Percentiles rank a stretch among this genome's conserved stretches.
These are phyloP conservation scores for Ispidina lecontei DNA, from an alignment of 2,797 vertebrate species.

Conservation along the genomic window DNA sequence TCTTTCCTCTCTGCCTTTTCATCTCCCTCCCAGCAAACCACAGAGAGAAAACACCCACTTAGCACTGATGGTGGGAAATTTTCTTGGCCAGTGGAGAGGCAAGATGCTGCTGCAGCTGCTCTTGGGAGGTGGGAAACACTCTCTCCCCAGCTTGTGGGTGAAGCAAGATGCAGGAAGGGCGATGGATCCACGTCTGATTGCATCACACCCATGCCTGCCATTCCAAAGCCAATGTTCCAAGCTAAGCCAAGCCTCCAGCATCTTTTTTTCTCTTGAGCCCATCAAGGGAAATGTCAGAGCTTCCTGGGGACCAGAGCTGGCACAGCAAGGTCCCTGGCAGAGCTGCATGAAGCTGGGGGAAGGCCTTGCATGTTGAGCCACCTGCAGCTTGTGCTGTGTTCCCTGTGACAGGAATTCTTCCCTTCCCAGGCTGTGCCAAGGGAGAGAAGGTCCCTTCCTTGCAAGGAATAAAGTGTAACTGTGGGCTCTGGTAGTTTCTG, in stretches of 20 bases:
- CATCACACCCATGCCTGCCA: background rate
- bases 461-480: background rate
- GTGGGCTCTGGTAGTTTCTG: background rate
- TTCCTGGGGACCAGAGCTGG: background rate
- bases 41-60: slow-evolving; percentile 43
- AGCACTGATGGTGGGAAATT: slow-evolving; percentile 34
- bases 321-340: background rate
- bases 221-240: background rate
- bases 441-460: background rate
- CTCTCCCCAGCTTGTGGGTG: slow-evolving; percentile 44
- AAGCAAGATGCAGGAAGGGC: background rate
- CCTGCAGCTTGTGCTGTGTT: background rate
- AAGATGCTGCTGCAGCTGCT: slow-evolving; percentile 6
- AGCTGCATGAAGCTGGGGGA: background rate
- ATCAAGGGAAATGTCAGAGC: slow-evolving; percentile 24
- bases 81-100: slow-evolving; percentile 43
- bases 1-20: slow-evolving; percentile 37
- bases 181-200: background rate
- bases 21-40: background rate
- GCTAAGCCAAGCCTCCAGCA: background rate
- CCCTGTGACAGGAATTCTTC: background rate
- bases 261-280: background rate
- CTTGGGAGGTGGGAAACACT: background rate
- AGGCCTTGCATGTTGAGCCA: background rate
- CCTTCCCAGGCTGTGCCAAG: background rate